These are phyloP conservation scores for Aphelinus certus DNA, from an alignment of 1,140 invertebrate species.

Conservation along the genomic window DNA sequence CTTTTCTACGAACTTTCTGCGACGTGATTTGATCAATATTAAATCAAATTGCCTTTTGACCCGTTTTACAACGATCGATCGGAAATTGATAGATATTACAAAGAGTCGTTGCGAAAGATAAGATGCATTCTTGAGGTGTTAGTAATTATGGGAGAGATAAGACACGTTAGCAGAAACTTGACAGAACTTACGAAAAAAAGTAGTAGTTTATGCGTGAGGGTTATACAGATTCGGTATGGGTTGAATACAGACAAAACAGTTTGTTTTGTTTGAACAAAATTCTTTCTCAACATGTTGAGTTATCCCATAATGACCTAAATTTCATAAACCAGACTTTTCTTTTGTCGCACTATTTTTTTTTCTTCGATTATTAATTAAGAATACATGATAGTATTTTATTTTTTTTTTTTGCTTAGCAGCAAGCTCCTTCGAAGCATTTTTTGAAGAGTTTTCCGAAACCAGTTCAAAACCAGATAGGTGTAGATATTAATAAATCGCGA, in stretches of 20 bases:
- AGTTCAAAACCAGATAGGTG: too few relatives aligned
- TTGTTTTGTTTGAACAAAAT: conserved; percentile 31
- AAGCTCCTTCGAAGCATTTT: too few relatives aligned
- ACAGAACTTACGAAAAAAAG: conserved; percentile 31
- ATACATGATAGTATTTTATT: too few relatives aligned
- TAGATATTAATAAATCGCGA: too few relatives aligned
- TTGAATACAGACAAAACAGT: conserved; percentile 10
- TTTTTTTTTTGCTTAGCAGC: too few relatives aligned
- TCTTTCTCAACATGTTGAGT: not conserved
- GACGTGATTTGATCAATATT: conserved; percentile 17
- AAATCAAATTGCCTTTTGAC: conserved; percentile 26
- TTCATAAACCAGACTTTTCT: too few relatives aligned
- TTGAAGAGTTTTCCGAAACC: too few relatives aligned
- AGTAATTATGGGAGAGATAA: conserved; percentile 34
- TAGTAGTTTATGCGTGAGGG: conserved; percentile 25
- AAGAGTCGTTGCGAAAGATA: conserved; percentile 21
- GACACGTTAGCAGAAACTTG: conserved; percentile 31
- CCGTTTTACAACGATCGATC: conserved; percentile 4
- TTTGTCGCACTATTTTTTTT: too few relatives aligned
- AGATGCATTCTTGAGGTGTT: conserved; percentile 25
- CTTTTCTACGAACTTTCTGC: conserved; percentile 22
- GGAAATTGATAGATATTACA: conserved; percentile 20
- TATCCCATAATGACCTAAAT: too few relatives aligned
- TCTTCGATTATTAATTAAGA: too few relatives aligned
- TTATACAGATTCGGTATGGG: conserved; percentile 28